Base-by-base conservation (phyloP, 2,797 vertebrate species). In the Rhadinocentrus ornatus region DNA sequence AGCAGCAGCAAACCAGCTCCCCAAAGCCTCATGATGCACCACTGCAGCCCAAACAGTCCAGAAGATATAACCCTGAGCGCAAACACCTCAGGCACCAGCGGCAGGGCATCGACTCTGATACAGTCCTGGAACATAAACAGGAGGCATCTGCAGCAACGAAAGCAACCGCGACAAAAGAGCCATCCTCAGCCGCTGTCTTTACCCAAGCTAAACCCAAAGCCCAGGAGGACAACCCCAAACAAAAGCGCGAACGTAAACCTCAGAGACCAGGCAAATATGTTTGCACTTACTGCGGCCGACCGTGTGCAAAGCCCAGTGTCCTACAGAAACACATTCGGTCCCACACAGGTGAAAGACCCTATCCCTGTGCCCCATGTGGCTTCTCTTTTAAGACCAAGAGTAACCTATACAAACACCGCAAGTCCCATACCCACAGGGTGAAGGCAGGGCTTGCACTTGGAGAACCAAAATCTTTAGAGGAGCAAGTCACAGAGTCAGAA, bases 371-470 rank as follows among this genome's bases (percentile, higher is more conserved):
- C 66, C 97, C 96, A 7, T 99, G 97, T 10, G 97, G 97, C 73
- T 99, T 99, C 91, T 99, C 97, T 69, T 99, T 99, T 87, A 99
- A 99, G 91, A 99, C 97, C 31, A 99, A 99, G 93, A 99, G 97
- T 86, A 99, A 99, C 90, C 89, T 99, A 74, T 99, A 99, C 88
- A 99, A 99, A 83, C 97, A 99, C 88, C 94, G 96, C 76, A 99
- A 98, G 78, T 99, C 97, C 39, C 98, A 97, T n/a, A 98, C 97
- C 75, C 97, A 98, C 83, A 94, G 94, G 73, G 96, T 99, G 73
- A 98, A 99, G 92, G 97, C 97, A 0, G 97, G 97, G 56, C 92
- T 98, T 78, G 92, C 95, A 37, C 94, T 95, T 1, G 95, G 89
- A 39, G 86, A 88, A 63, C 78, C 82, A 1, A 83, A 95, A 92